These are phyloP conservation scores for Euclidia mi DNA, from an alignment of 2,888 invertebrate species.

Conservation along the genomic window DNA sequence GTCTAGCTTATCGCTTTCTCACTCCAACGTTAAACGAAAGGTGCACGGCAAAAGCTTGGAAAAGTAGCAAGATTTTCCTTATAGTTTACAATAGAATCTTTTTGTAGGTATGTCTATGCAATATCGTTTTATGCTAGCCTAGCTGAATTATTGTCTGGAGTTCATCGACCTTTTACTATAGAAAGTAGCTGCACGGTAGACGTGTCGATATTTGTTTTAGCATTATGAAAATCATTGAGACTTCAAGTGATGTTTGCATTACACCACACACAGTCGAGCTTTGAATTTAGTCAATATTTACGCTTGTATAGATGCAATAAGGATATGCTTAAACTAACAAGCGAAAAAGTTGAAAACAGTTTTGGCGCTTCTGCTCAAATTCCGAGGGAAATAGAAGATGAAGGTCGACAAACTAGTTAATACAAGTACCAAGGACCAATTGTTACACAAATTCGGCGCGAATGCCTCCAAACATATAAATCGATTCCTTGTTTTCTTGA, in stretches of 20 bases:
- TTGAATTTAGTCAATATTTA: slow-evolving; percentile 22
- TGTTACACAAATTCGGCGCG: slow-evolving; percentile 13
- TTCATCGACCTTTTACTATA: slow-evolving; percentile 41
- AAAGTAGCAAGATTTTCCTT: slow-evolving; percentile 28
- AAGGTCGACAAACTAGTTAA: slow-evolving; percentile 21
- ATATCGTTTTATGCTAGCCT: slow-evolving; percentile 23
- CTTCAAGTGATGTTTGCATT: slow-evolving; percentile 23
- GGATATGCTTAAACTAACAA: slow-evolving; percentile 8
- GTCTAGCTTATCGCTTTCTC: slow-evolving; percentile 58
- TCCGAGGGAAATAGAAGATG: slow-evolving; percentile 14
- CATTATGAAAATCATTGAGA: slow-evolving; percentile 35
- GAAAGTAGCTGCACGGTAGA: slow-evolving; percentile 40
- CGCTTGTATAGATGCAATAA: not conserved
- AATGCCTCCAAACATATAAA: slow-evolving; percentile 22
- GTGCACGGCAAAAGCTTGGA: slow-evolving; percentile 41
- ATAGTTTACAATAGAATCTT: slow-evolving; percentile 26
- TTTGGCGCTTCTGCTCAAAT: slow-evolving; percentile 7
- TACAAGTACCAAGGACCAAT: slow-evolving; percentile 34
- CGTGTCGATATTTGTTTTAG: slow-evolving; percentile 37
- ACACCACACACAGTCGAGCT: slow-evolving; percentile 14
- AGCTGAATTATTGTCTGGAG: slow-evolving; percentile 30
- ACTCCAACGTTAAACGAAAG: slow-evolving; percentile 49
- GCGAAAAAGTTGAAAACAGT: slow-evolving; percentile 24
- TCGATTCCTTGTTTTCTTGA: slow-evolving; percentile 42
- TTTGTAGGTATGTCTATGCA: slow-evolving; percentile 10